Evolutionary conservation across 2,888 invertebrate genomes (phyloP), one percentile per base, ranked within the genome.

Genomic region (Epinotia brunnichana): DNA sequence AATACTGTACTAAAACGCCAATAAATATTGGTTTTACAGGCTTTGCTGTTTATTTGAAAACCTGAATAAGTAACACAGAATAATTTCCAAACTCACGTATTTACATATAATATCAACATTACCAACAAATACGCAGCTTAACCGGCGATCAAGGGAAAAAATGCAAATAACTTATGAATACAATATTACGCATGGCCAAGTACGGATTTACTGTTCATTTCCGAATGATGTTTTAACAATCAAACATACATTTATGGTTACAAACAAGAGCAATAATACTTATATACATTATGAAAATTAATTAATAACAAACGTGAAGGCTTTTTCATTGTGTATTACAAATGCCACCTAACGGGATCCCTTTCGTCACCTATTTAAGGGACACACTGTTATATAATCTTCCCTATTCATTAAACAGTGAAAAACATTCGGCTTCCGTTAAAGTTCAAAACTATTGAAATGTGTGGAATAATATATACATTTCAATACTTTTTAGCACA

Each of bases 91-190:
- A 53, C 24, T 64, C 48, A 13, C 2, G 9, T 57, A 63, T 56
- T 62, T 57, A 70, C 44, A 56, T 54, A n/a, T n/a, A n/a, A n/a
- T n/a, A 70, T 41, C 35, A 62, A 57, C 51, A 60, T 48, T 61
- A 56, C 54, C 29, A 57, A 63, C 39, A 63, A 70, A 64, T 64
- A 53, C 39, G 21, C 54, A 13, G 44, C 39, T 51, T 19, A 39
- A 21, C 17, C 44, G 63, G 63, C 21, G 54, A 57, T 57, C 5
- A 57, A 19, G 9, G 13, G 15, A n/a, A 59, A 59, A 57, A 44
- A 53, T 39, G 53, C 54, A 24, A 53, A 69, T 19, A 48, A 39
- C 21, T 48, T 15, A 60, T 56, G 24, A 56, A 56, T 57, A 29
- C 57, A 15, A 57, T 29, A 29, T 57, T 57, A 29, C 57, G 15